Evolutionary conservation across 2,888 invertebrate species (phyloP).

Genomic region (Eucriotettix oculatus): DNA sequence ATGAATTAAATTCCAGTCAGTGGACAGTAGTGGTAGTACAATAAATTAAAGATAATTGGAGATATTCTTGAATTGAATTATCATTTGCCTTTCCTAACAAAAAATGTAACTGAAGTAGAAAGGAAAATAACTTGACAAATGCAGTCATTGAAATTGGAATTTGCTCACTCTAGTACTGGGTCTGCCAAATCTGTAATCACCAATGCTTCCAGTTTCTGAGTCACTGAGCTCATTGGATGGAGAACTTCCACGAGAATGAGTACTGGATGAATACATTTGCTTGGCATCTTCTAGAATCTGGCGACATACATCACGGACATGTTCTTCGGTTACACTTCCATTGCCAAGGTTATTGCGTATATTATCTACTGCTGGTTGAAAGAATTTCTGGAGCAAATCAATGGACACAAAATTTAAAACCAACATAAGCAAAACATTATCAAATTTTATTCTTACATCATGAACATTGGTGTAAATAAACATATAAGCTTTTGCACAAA

Average conservation of each 20-base stretch:
- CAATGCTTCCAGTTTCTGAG: slow-evolving; percentile 32
- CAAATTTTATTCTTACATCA: too few relatives aligned
- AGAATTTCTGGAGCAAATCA: slow-evolving; percentile 47
- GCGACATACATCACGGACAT: slow-evolving; percentile 50
- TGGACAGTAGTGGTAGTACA: too few relatives aligned
- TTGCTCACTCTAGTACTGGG: slow-evolving; percentile 8
- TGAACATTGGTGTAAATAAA: too few relatives aligned
- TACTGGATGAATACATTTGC: slow-evolving; percentile 41
- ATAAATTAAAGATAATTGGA: too few relatives aligned
- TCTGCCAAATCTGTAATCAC: slow-evolving; percentile 31
- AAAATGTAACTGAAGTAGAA: too few relatives aligned
- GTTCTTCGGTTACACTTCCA: slow-evolving; percentile 58
- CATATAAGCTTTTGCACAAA: too few relatives aligned
- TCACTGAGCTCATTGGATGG: slow-evolving; percentile 35
- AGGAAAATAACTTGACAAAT: too few relatives aligned
- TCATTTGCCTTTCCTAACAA: too few relatives aligned
- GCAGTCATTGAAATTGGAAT: background rate
- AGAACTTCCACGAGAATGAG: slow-evolving; percentile 29
- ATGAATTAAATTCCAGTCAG: too few relatives aligned
- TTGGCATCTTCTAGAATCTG: slow-evolving; percentile 68
- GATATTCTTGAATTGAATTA: too few relatives aligned
- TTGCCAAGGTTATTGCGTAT: slow-evolving; percentile 58
- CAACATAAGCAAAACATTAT: too few relatives aligned
- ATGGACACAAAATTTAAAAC: background rate
- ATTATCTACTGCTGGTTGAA: slow-evolving; percentile 62